Evolutionary conservation across 2,797 vertebrate genomes (phyloP).

Genomic region (Muscicapa comitata): DNA sequence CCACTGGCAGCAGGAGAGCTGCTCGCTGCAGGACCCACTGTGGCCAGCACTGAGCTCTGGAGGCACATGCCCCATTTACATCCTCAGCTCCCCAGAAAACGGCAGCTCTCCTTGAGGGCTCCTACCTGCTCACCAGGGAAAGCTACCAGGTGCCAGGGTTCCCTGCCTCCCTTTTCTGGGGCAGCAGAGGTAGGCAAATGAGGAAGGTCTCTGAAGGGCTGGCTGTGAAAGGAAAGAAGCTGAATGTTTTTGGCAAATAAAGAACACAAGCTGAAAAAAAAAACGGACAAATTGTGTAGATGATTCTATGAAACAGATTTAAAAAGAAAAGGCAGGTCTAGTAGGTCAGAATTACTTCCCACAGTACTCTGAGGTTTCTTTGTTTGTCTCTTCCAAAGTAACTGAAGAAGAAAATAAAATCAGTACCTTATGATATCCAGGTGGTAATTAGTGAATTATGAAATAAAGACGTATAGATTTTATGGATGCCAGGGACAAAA

Average conservation of each 20-base stretch:
- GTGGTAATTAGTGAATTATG: not conserved
- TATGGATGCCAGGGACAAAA: not conserved
- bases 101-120: not conserved
- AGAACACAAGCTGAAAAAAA: not conserved
- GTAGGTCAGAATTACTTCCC: not conserved
- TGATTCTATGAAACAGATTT: not conserved
- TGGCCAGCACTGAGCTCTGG: rapidly evolving
- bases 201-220: not conserved
- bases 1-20: not conserved
- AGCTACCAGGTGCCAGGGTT: not conserved
- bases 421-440: not conserved
- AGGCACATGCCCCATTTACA: rapidly evolving
- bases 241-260: not conserved
- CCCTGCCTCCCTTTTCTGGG: rapidly evolving
- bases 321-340: not conserved
- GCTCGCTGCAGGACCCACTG: rapidly evolving
- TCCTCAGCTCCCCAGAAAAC: not conserved
- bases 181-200: not conserved
- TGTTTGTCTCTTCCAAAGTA: not conserved
- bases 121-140: not conserved
- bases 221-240: not conserved
- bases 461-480: not conserved
- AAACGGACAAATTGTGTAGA: not conserved
- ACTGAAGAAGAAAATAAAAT: not conserved
- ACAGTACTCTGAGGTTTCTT: not conserved